These are phyloP conservation scores for Galeopsomyia nigrocyanea DNA, from an alignment of 2,888 invertebrate genomes.

Conservation along the genomic window DNA sequence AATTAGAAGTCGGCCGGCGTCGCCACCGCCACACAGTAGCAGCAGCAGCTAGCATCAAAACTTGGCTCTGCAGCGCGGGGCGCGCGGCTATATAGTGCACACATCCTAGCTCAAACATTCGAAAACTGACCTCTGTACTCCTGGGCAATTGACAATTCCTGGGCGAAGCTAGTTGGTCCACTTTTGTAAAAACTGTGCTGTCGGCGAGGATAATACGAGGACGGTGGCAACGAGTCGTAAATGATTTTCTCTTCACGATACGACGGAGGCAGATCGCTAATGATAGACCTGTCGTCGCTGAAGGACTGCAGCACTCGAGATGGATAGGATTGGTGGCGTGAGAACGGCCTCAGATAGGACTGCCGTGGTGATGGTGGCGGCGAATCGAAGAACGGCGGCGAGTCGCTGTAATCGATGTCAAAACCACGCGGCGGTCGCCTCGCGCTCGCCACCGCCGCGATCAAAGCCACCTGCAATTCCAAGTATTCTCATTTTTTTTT, in stretches of 20 bases:
- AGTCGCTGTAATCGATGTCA: conserved; percentile 48
- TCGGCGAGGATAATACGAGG: conserved; percentile 7
- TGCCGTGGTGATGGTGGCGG: conserved; percentile 48
- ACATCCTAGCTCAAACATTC: no score
- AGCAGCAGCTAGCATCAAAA: no score
- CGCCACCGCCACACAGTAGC: no score
- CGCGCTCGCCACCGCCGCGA: conserved; percentile 50
- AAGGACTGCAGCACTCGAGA: conserved; percentile 19
- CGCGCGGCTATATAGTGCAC: no score
- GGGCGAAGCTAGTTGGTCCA: not conserved
- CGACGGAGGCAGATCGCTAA: conserved; percentile 4
- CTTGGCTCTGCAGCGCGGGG: no score
- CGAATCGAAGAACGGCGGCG: conserved; percentile 50
- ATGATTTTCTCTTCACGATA: conserved; percentile 19
- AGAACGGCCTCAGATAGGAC: conserved; percentile 50
- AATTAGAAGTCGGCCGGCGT: no score
- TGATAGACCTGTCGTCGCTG: conserved; percentile 15
- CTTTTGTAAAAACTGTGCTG: conserved; percentile 13
- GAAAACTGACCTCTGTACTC: conserved; percentile 35
- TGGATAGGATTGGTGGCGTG: conserved; percentile 44
- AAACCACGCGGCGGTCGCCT: conserved; percentile 39
- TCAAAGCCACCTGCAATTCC: conserved; percentile 53
- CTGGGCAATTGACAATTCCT: not conserved
- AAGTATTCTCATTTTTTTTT: no score
- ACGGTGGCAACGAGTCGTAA: conserved; percentile 14